phyloP scores from a whole-genome alignment of 1,140 invertebrate species.

The Pteromalus puparum region DNA sequence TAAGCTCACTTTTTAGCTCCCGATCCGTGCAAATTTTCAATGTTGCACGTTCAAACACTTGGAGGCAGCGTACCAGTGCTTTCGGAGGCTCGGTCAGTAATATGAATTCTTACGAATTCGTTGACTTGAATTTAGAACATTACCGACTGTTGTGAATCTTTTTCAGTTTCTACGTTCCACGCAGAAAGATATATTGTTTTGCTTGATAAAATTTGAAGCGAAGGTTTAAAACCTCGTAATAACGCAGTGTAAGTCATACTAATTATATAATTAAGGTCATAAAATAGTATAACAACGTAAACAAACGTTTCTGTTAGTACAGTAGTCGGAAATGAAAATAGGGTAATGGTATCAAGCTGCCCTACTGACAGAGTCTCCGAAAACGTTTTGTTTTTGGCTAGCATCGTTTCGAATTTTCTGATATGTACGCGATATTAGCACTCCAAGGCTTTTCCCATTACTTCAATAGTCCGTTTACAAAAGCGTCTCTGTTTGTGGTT shows the following conservation, averaged over 20 bases:
- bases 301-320: not conserved
- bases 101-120: not conserved
- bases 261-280: too few species aligned
- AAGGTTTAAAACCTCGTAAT: not conserved
- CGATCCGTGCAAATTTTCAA: not conserved
- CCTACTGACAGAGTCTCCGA: not conserved
- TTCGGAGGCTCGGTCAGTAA: conserved; percentile 14
- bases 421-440: conserved; percentile 29
- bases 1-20: conserved; percentile 68
- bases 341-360: not conserved
- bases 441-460: conserved; percentile 2
- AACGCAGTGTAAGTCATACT: not conserved
- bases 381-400: not conserved
- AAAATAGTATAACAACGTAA: not conserved
- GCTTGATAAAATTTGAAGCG: not conserved
- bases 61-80: conserved; percentile 16
- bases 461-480: not conserved
- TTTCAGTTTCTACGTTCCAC: not conserved
- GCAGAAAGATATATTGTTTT: not conserved
- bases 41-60: conserved; percentile 15
- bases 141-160: too few species aligned
- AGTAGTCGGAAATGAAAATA: not conserved
- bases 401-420: not conserved
- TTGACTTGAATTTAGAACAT: not conserved
- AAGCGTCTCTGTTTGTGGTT: not conserved